These are phyloP conservation scores for Chymomyza fuscimana DNA, from an alignment of 2,888 invertebrate species.

Conservation along the genomic window DNA sequence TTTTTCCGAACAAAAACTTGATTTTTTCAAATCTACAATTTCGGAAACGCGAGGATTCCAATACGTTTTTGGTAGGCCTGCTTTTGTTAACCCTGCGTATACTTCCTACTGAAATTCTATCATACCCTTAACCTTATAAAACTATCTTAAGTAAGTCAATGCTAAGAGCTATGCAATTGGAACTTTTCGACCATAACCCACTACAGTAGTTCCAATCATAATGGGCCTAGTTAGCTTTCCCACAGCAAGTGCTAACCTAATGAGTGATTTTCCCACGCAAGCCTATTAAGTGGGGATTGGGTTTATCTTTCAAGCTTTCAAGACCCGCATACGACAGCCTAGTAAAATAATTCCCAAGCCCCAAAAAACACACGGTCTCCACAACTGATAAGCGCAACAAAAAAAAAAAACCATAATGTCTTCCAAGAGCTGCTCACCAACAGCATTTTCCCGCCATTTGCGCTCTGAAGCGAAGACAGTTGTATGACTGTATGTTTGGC, in stretches of 20 bases:
- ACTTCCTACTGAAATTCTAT: no score
- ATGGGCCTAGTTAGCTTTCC: not conserved
- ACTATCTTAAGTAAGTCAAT: not conserved
- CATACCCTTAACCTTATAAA: no score
- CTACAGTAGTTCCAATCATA: not conserved
- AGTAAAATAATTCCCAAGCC: not conserved
- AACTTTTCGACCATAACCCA: not conserved
- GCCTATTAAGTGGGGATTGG: slow-evolving; percentile 10
- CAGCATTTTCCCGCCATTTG: slow-evolving; percentile 64
- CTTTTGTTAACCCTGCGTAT: no score
- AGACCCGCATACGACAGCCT: slow-evolving; percentile 48
- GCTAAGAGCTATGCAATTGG: not conserved
- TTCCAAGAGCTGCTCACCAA: not conserved
- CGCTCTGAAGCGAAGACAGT: slow-evolving; percentile 67
- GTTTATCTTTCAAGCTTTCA: slow-evolving; percentile 57
- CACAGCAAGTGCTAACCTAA: not conserved
- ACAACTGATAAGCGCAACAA: not conserved
- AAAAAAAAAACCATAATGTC: not conserved
- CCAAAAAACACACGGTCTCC: not conserved
- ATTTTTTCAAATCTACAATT: no score
- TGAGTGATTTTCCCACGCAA: not conserved
- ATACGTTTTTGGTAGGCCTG: no score
- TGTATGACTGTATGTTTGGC: slow-evolving; percentile 24
- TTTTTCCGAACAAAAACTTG: no score
- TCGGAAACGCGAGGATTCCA: no score